Conservation (phyloP, 2,797 vertebrate species). For the Amazonetta brasiliensis region DNA sequence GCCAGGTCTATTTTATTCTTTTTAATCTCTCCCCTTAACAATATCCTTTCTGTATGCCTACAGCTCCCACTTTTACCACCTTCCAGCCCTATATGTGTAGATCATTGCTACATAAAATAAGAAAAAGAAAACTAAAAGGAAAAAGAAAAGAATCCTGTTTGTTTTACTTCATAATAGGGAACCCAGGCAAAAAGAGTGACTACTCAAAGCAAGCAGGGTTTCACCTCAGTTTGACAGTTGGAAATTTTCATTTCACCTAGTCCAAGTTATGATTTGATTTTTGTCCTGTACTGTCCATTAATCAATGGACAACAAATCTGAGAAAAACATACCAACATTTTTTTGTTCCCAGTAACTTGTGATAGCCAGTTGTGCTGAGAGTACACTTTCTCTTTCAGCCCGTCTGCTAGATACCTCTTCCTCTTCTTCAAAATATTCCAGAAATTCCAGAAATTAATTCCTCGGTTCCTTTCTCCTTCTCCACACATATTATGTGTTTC, state of each 20-base stretch:
- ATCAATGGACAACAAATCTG: neutral
- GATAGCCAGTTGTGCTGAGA: neutral
- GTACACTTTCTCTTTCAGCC: neutral
- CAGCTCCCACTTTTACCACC: neutral
- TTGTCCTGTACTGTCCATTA: neutral
- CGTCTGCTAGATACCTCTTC: neutral
- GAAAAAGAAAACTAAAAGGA: neutral
- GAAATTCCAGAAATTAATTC: neutral
- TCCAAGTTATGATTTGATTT: neutral
- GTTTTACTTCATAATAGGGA: neutral
- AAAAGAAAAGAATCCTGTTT: neutral
- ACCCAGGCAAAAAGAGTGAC: no score
- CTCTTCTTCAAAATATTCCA: neutral
- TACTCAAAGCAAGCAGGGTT: neutral
- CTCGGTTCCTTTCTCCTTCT: neutral
- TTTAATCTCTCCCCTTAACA: neutral
- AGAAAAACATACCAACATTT: neutral
- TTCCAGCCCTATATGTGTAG: neutral
- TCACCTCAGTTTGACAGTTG: neutral
- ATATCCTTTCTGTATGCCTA: neutral
- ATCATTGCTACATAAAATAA: neutral
- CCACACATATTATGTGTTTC: neutral
- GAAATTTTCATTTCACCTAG: neutral
- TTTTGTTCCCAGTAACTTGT: neutral
- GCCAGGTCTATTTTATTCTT: neutral